A percentile compares a stretch with the other conserved stretches of the same genome.
Conservation (phyloP, 1,140 invertebrate species). For the Neelides sp. region DNA sequence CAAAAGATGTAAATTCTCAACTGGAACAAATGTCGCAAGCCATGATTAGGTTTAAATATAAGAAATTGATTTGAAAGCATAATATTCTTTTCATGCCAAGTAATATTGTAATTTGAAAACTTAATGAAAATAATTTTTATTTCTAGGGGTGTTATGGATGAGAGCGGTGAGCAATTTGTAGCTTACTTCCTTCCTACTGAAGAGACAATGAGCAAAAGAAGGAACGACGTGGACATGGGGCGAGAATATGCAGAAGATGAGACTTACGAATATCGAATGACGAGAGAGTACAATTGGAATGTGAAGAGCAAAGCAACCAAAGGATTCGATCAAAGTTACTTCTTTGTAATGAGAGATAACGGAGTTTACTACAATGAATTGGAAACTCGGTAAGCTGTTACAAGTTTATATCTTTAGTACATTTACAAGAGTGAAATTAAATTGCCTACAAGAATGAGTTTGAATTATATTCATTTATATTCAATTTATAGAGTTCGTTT, state of each 20-base stretch:
- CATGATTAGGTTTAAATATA: conserved; percentile 71
- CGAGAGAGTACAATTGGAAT: conserved; percentile 94
- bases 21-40: conserved; percentile 97
- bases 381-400: conserved; percentile 57
- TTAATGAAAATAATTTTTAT: conserved; percentile 28
- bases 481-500: conserved; percentile 42
- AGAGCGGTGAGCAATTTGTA: conserved; percentile 96
- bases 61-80: background rate
- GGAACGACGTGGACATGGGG: conserved; percentile 58
- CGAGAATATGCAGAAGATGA: conserved; percentile 83
- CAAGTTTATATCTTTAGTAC: background rate
- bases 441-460: background rate
- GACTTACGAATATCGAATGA: conserved; percentile 90
- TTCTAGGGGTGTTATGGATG: conserved; percentile 86
- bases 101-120: background rate
- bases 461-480: background rate
- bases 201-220: conserved; percentile 76
- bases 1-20: conserved; percentile 67
- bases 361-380: conserved; percentile 93
- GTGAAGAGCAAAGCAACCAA: conserved; percentile 96
- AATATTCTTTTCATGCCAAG: background rate
- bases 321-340: conserved; percentile 97
- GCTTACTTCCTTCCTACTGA: conserved; percentile 94
- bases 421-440: background rate
- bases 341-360: conserved; percentile 77